A percentile compares a stretch with the other conserved stretches of the same genome.
These are phyloP conservation scores for Odontocerum albicorne DNA, from an alignment of 2,888 invertebrate genomes.

Conservation along the genomic window DNA sequence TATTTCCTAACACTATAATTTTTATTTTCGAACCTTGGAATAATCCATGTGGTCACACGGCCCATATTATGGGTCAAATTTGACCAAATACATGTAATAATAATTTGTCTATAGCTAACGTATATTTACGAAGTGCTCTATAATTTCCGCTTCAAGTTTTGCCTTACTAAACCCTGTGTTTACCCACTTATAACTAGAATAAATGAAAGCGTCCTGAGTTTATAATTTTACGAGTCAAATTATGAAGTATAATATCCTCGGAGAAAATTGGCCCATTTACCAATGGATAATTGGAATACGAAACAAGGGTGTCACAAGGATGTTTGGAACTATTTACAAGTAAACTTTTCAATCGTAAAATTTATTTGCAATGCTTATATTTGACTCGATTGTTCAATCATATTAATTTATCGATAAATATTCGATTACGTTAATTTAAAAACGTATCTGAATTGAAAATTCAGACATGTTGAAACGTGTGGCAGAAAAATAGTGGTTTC, in stretches of 20 bases:
- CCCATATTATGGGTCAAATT: slow-evolving; percentile 1
- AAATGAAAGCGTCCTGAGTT: slow-evolving; percentile 16
- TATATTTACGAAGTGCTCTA: slow-evolving; percentile 9
- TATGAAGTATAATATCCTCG: slow-evolving; percentile 23
- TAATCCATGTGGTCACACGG: no score
- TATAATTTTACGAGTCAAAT: slow-evolving; percentile 22
- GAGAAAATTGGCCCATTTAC: slow-evolving; percentile 1
- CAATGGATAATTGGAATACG: not conserved
- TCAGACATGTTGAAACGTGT: no score
- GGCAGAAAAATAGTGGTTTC: no score
- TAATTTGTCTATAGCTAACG: not conserved
- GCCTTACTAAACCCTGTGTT: slow-evolving; percentile 23
- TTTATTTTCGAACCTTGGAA: slow-evolving; percentile 8
- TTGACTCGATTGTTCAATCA: no score
- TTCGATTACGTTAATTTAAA: no score
- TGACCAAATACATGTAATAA: slow-evolving; percentile 23
- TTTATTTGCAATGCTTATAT: no score
- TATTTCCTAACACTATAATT: slow-evolving; percentile 14
- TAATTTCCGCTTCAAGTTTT: slow-evolving; percentile 19
- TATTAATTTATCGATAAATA: no score
- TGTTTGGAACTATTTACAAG: no score
- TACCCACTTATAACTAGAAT: slow-evolving; percentile 29
- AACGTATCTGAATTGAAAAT: no score
- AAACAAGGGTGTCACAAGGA: not conserved
- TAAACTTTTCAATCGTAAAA: no score